Percentiles rank a stretch among this genome's conserved stretches.
phyloP scores from a whole-genome alignment of 2,797 vertebrate species.

The Cheirogaleus major region DNA sequence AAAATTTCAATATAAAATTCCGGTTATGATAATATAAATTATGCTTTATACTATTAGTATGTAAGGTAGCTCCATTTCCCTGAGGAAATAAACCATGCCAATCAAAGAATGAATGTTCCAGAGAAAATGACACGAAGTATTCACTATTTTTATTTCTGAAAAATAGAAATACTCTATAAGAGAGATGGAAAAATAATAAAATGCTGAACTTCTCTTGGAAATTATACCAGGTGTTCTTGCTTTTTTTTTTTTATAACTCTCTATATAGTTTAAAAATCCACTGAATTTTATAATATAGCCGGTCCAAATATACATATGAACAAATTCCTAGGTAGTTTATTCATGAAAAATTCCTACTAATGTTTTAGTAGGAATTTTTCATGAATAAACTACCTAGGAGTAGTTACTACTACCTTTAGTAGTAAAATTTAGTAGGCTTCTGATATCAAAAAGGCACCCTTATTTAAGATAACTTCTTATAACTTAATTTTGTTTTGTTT shows the following conservation, averaged over 20 bases:
- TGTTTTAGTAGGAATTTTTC: too few species aligned
- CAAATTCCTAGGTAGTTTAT: conserved; percentile 24
- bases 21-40: conserved; percentile 13
- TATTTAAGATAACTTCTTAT: neutral
- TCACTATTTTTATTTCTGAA: neutral
- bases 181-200: conserved; percentile 15
- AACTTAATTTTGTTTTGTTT: neutral
- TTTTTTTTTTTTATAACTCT: neutral
- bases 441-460: neutral
- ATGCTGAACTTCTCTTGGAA: neutral
- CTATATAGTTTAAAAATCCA: conserved; percentile 17
- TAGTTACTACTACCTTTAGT: too few species aligned
- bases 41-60: neutral
- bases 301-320: conserved; percentile 20
- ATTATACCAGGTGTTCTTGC: neutral
- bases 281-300: conserved; percentile 33
- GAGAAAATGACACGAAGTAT: neutral
- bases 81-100: neutral
- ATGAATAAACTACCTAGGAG: too few species aligned
- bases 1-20: conserved; percentile 39
- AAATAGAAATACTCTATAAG: neutral
- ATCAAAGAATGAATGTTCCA: conserved; percentile 12
- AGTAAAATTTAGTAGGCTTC: too few species aligned
- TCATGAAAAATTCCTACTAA: conserved; percentile 51
- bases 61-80: neutral